Conservation (phyloP, 2,888 invertebrate genomes). For the Ophion costatus region DNA sequence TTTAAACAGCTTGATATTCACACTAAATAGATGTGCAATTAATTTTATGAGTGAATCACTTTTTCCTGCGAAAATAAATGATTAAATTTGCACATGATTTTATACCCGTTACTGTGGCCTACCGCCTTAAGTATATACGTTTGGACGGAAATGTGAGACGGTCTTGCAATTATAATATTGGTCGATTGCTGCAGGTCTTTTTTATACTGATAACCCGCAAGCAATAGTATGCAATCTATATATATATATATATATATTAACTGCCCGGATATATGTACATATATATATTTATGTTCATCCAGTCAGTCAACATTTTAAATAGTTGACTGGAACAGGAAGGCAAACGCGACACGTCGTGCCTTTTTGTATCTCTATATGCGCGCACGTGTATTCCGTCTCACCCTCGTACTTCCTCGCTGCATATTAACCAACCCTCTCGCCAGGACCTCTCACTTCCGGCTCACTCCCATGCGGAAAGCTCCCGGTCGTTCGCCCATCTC, state of each 20-base stretch:
- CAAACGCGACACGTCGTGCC: conserved; percentile 34
- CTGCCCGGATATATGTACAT: not conserved
- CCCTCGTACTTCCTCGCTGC: conserved; percentile 54
- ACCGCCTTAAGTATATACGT: too few species aligned
- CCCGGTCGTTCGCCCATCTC: conserved; percentile 23
- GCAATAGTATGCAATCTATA: too few species aligned
- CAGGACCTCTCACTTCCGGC: conserved; percentile 69
- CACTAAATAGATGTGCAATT: too few species aligned
- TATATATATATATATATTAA: conserved; percentile 25
- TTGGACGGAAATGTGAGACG: too few species aligned
- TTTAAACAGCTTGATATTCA: too few species aligned
- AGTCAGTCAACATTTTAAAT: conserved; percentile 35
- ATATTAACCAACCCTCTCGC: conserved; percentile 71
- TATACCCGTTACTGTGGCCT: too few species aligned
- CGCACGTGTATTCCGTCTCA: conserved; percentile 42
- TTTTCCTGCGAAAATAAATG: too few species aligned
- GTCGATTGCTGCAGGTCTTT: too few species aligned
- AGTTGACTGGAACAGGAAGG: conserved; percentile 45
- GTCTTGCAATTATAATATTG: too few species aligned
- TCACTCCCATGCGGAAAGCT: conserved; percentile 67
- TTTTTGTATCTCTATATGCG: conserved; percentile 30
- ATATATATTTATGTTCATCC: not conserved
- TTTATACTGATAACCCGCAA: too few species aligned
- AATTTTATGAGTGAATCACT: too few species aligned
- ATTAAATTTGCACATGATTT: too few species aligned